Base-by-base conservation (phyloP, 2,113 vertebrate species). In the Triplophysa rosa region DNA sequence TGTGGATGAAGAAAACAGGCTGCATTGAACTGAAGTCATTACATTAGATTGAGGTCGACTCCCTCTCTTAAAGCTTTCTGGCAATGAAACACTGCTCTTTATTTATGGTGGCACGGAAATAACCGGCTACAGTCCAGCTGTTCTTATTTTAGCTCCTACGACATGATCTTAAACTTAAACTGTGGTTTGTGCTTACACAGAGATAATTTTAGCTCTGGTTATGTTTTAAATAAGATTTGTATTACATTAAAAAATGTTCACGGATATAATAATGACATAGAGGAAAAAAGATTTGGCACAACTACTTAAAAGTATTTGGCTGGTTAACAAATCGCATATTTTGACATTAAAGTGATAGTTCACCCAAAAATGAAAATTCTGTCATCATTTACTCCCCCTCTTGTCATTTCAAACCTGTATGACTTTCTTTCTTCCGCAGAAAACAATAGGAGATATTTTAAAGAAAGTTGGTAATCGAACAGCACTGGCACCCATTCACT, bases 91-190 rank as follows among this genome's bases (percentile, higher is more conserved):
- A 21, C 65, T 33, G 75, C 65, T 81, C 40, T 81, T 81, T 82
- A 76, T 79, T 84, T 67, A 78, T 69, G 13, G 76, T 77, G 58
- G 74, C 68, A 21, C 56, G 63, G 77, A 59, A 79, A 68, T 33
- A 67, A 29, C 17, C 49, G 61, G 64, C 79, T 37, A 33, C n/a
- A 62, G 14, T 83, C 81, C 84, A 85, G 52, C 47, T 9, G 66
- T 70, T 83, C 79, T 67, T 83, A 83, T 85, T 81, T 83, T 85
- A 85, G 84, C 81, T 81, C 77, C 68, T 85, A 81, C 69, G 75
- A 83, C 79, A 78, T 33, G 61, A 83, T 79, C 79, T 71, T 45
- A 75, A 82, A 81, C 40, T 12, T 74, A 68, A 33, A 33, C 16
- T 8, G 63, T 66, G 4, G 49, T 71, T 64, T 82, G 73, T 71